Base-by-base conservation (phyloP, 1,140 invertebrate species). In the Halesus radiatus region DNA sequence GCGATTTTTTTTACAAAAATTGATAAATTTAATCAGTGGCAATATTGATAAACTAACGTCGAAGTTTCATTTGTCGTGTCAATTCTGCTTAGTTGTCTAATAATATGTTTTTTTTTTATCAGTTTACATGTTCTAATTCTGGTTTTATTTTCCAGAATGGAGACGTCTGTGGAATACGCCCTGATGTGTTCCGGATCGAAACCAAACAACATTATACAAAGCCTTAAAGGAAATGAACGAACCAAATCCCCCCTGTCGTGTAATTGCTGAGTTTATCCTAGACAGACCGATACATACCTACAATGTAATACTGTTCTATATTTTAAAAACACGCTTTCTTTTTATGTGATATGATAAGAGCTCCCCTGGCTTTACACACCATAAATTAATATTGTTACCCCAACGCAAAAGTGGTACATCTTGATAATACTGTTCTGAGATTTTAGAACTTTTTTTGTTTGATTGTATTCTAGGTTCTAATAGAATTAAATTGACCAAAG, bases 131-230 rank as follows among this genome's bases (percentile, higher is more conserved):
- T 45, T 13, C 26, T 64, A 6, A 22, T 64, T 1, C 23, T 29
- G 18, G 23, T 64, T 22, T 26, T 45, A 77, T 45, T 45, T 72
- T 79, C 45, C 84, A 90, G 88, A 85, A 90, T 90, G 89, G 89
- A 90, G 80, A 84, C 85, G 1, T 90, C 88, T 23, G 89, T 90
- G 8, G 89, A 89, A 82, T 90, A 89, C 58, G 89, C 89, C 3
- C 88, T 90, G 89, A 84, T 88, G 18, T 90, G 88, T 77, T 87
- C 89, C 1, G 87, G 88, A 3, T 87, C 88, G 0, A 84, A 88
- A 20, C 85, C 87, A 8, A 85, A 87, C 3, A 87, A 88, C 56
- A 87, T 86, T 2, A 73, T 89, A 32, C 88, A 89, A 81, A 88
- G 85, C 83, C 85, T 89, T 32, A 83, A 83, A 54, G 29, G 54